These are phyloP conservation scores for Spodoptera frugiperda DNA, from an alignment of 1,140 invertebrate genomes.

Conservation along the genomic window DNA sequence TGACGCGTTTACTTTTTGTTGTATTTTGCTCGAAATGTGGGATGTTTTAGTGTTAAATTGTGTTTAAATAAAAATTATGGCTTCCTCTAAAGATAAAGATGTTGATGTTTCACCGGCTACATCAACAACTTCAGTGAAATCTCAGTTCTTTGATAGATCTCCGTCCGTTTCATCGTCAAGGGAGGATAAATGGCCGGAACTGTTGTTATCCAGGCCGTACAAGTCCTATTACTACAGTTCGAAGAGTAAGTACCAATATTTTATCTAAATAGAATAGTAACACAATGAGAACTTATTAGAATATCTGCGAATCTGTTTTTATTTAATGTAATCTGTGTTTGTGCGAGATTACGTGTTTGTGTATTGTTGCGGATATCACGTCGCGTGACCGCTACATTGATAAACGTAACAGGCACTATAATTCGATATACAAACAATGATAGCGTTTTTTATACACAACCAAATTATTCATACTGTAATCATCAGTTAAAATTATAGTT, in stretches of 20 bases:
- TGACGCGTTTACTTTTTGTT: constrained; percentile 56
- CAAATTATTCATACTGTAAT: too few relatives aligned
- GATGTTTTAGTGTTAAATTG: constrained; percentile 29
- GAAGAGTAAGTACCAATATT: constrained; percentile 71
- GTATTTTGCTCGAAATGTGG: constrained; percentile 51
- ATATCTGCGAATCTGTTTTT: too few relatives aligned
- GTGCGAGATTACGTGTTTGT: neutral
- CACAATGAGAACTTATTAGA: neutral
- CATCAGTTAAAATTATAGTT: too few relatives aligned
- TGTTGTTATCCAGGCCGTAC: constrained; percentile 76
- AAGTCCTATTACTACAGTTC: constrained; percentile 76
- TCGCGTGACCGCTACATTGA: too few relatives aligned
- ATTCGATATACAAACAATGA: neutral
- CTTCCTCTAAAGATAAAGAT: constrained; percentile 70
- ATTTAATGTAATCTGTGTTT: too few relatives aligned
- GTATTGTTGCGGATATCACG: neutral
- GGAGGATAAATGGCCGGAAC: constrained; percentile 82
- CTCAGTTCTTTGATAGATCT: constrained; percentile 70
- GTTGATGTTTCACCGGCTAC: constrained; percentile 71
- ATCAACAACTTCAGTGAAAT: constrained; percentile 71
- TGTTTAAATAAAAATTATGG: constrained; percentile 64
- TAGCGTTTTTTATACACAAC: too few relatives aligned
- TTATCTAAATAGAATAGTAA: neutral
- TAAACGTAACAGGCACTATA: too few relatives aligned
- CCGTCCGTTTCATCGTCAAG: constrained; percentile 75